A percentile compares a stretch with the other conserved stretches of the same genome.
Conservation (phyloP, 1,140 invertebrate genomes). For the Gerris buenoi region DNA sequence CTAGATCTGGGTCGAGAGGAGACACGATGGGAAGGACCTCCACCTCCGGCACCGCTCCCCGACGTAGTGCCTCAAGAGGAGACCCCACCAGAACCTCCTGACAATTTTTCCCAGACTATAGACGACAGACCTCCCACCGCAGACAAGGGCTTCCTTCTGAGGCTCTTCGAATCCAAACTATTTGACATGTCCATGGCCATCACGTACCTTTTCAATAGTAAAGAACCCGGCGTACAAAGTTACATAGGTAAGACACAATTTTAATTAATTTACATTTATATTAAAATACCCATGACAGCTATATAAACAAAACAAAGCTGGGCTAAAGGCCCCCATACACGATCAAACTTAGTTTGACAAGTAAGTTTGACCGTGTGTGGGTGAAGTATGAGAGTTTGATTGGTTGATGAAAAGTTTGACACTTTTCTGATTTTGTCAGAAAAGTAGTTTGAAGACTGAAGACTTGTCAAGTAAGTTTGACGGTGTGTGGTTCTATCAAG, state of each 20-base stretch:
- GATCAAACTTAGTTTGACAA: no score
- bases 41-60: background rate
- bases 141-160: conserved; percentile 46
- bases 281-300: no score
- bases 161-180: conserved; percentile 89
- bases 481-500: no score
- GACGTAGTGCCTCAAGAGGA: background rate
- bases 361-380: no score
- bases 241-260: conserved; percentile 37
- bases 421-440: no score
- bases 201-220: conserved; percentile 94
- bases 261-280: background rate
- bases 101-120: background rate
- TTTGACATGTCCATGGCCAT: conserved; percentile 97
- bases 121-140: background rate
- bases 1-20: conserved; percentile 7
- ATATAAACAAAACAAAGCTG: no score
- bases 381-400: no score
- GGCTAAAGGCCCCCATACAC: no score
- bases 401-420: no score
- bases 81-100: background rate
- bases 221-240: conserved; percentile 89
- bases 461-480: no score
- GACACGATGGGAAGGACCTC: background rate
- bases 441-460: no score